Conservation (phyloP, 2,113 vertebrate genomes). For the Thymallus thymallus region DNA sequence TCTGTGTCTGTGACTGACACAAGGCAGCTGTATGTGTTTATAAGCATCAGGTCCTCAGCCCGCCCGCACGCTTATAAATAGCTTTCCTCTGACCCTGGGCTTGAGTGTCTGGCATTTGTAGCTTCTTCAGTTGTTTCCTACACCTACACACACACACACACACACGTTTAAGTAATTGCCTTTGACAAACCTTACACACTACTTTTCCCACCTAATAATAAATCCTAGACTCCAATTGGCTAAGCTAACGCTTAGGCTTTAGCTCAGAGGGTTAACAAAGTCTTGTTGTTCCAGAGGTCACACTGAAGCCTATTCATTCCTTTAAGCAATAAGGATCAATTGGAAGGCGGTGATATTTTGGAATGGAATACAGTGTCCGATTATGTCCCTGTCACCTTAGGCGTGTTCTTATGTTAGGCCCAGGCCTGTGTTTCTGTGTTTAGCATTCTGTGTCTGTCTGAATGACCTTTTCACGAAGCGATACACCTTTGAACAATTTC, state of each 20-base stretch:
- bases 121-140: neutral
- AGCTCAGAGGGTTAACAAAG: too few species aligned
- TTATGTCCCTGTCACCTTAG: neutral
- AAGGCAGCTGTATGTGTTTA: slow-evolving; percentile 56
- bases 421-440: neutral
- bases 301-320: neutral
- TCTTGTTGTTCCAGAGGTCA: neutral
- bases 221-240: too few species aligned
- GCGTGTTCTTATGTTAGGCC: too few species aligned
- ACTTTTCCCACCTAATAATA: neutral
- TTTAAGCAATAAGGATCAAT: neutral
- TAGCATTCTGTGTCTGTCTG: neutral
- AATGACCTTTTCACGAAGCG: neutral
- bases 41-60: slow-evolving; percentile 28
- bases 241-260: too few species aligned
- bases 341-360: too few species aligned
- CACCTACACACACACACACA: neutral
- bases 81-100: slow-evolving; percentile 51
- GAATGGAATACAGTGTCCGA: too few species aligned
- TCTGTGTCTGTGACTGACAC: slow-evolving; percentile 25
- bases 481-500: slow-evolving; percentile 15
- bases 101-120: slow-evolving; percentile 24
- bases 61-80: slow-evolving; percentile 61
- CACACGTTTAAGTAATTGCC: neutral
- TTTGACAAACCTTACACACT: neutral